Base-by-base conservation (phyloP, 2,888 invertebrate genomes). In the Dynastes tityus region DNA sequence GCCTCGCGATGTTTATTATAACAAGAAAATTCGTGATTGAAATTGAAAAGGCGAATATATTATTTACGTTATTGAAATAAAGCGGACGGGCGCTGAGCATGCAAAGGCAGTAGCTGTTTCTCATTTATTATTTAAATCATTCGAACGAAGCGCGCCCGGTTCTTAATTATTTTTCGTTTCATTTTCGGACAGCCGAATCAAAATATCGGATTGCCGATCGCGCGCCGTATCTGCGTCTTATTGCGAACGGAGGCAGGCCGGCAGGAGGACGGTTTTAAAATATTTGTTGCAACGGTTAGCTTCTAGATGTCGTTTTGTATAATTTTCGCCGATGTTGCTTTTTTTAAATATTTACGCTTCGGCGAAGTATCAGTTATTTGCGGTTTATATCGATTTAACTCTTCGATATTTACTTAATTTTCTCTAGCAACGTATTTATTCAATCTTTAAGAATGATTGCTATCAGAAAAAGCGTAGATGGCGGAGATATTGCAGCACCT, bases 11-110 rank as follows among this genome's bases (percentile, higher is more conserved):
- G 73, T 73, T 73, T 73, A 73, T 73, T 73, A 61, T 73, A 73
- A 61, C 29, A 73, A 45, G 73, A 55, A 37, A 73, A 58, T 73
- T 58, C 40, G 73, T 73, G 73, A 73, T 73, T 55, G 73, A 73
- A 58, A 73, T 37, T 58, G 73, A 58, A 58, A 73, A 55, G 29
- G 37, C 58, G 37, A 73, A 73, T 73, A 58, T 73, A 73, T 73
- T 73, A 73, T 73, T 73, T 73, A 73, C 55, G 58, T 58, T 73
- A 73, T 73, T 58, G 55, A 73, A 73, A 73, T 73, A 67, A 67
- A 67, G 45, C 27, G 32, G 67, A 67, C 45, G 45, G 32, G 67
- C 16, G 27, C 16, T 9, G 67, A 16, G 67, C 49, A 32, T n/a
- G 64, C 37, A n/a, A 9, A 8, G 45, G 45, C 45, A 45, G 11